These are phyloP conservation scores for Lophochroa leadbeateri DNA, from an alignment of 2,113 vertebrate species.

Conservation along the genomic window DNA sequence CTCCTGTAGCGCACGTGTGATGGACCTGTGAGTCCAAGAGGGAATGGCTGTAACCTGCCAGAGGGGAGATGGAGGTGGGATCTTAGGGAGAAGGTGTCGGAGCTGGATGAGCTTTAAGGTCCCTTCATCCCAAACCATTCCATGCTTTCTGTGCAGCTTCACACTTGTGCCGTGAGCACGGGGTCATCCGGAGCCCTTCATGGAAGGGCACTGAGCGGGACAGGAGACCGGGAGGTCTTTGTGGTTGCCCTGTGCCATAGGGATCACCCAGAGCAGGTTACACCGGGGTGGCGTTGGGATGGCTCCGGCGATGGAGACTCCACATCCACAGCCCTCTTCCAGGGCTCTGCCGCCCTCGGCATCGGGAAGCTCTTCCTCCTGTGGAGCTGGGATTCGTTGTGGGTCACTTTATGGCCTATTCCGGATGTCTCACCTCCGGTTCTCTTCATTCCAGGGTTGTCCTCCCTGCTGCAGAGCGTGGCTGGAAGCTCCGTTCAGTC, in stretches of 20 bases:
- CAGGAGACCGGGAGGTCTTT: not conserved
- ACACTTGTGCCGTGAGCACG: accelerated
- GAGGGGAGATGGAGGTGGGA: too few relatives aligned
- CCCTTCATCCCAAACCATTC: not conserved
- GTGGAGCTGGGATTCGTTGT: too few relatives aligned
- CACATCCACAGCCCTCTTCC: not conserved
- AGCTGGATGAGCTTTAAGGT: not conserved
- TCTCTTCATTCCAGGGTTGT: conserved; percentile 80
- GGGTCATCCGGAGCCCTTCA: not conserved
- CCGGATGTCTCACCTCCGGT: too few relatives aligned
- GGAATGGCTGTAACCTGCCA: not conserved
- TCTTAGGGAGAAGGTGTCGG: too few relatives aligned
- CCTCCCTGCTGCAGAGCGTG: conserved; percentile 91
- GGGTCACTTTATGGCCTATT: too few relatives aligned
- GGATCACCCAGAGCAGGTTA: too few relatives aligned
- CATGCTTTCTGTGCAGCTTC: accelerated
- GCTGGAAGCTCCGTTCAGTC: conserved; percentile 75
- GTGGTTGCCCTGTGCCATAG: not conserved
- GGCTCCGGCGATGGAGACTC: not conserved
- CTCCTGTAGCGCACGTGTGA: not conserved
- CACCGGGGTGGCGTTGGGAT: too few relatives aligned
- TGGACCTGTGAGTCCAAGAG: not conserved
- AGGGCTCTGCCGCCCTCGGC: too few relatives aligned
- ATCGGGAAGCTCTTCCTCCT: too few relatives aligned
- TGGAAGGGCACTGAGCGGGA: too few relatives aligned